Evolutionary conservation across 2,797 vertebrate species (phyloP), one percentile per base, ranked within the genome.

Genomic region (Micrastur ruficollis): DNA sequence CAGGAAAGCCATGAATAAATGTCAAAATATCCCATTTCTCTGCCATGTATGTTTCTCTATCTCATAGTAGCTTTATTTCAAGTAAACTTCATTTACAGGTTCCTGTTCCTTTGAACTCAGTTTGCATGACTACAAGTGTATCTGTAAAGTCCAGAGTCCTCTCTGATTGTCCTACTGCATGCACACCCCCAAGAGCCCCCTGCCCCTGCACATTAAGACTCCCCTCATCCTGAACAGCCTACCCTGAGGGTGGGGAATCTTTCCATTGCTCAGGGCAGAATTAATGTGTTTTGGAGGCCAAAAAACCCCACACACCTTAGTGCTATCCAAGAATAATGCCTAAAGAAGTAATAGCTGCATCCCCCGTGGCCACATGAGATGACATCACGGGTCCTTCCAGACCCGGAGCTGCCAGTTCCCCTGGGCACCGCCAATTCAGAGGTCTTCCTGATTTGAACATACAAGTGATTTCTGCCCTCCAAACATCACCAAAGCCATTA

Each of bases 391-490:
- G 79, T 87, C 72, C 95, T 94, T 93, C 84, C 79, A 96, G 84
- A 78, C 86, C 84, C 31, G 7, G 84, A 94, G 67, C 79, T 71
- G 78, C 46, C 0, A 0, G 40, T 53, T 95, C 92, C 75, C 90
- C 81, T 71, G 89, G 68, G 94, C 61, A 74, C 44, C 12, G 8
- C 72, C 36, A 0, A 94, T 89, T 59, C 92, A 95, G 88, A 93
- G 92, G 92, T 93, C 95, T 89, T 81, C 58, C 59, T 70, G 70
- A 89, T 81, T 7, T 78, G 72, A 93, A 67, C 46, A 42, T 42
- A 61, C 53, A 42, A 90, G 62, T 44, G 71, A 96, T 91, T 96
- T 89, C 84, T 96, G 91, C 91, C 91, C 91, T 91, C 89, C 76
- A 67, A 90, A 85, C 46, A 91, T 61, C 84, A 86, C 61, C 40